Base-by-base conservation (phyloP, 1,140 invertebrate species). In the Anastrepha ludens region DNA sequence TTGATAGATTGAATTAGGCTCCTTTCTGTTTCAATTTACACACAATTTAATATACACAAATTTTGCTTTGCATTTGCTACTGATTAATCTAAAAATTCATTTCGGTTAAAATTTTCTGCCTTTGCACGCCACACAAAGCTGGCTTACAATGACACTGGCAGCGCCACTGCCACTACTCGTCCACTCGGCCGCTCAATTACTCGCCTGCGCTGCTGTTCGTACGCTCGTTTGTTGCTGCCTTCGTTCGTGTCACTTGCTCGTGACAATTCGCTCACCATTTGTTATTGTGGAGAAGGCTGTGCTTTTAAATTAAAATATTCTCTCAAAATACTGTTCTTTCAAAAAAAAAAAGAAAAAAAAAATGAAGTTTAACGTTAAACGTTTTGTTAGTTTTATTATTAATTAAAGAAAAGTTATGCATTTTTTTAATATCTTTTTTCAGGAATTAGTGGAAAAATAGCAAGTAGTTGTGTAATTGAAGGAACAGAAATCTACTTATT, bases 71-170 rank as follows among this genome's bases (percentile, higher is more conserved):
- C 17, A 15, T n/a, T 17, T 62, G 64, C 29, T 67, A 11, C 64
- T 20, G 5, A 9, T 6, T 1, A 74, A 5, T n/a, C 17, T 67
- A 41, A 29, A 39, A 67, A 29, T 15, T 50, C 47, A 11, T n/a
- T 17, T 29, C 17, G 7, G 44, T 74, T 9, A 50, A 13, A 9
- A 67, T 67, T 74, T 74, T 41, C 44, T 47, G 39, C 70, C 39
- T 67, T 58, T 39, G 9, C 64, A 67, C 20, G 44, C 74, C 74
- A 81, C 74, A 55, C 74, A 47, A 55, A 81, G 74, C 47, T 81
- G 74, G 8, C n/a, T 81, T 17, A 50, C 74, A 11, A 39, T 81
- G 74, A n/a, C 67, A 70, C 67, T 70, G 67, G 67, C 50, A 81
- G 11, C 55, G 74, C 47, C 4, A 55, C 74, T 20, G 47, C 74